These are phyloP conservation scores for Thera britannica DNA, from an alignment of 2,888 invertebrate genomes.

Conservation along the genomic window DNA sequence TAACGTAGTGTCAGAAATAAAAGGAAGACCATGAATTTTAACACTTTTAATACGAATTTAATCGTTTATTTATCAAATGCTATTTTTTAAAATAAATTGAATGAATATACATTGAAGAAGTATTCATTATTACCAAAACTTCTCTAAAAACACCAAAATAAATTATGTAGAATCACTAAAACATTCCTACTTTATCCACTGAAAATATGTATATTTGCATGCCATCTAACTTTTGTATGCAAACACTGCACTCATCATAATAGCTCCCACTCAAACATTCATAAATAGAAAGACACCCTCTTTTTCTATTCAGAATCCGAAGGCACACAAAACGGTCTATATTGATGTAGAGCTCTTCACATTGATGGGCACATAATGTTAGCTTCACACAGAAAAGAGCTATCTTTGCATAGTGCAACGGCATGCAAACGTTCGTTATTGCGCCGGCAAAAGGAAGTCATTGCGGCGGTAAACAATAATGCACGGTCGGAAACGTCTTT, in stretches of 20 bases:
- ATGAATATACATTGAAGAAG: no score
- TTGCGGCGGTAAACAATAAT: conserved; percentile 79
- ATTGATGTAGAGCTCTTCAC: conserved; percentile 53
- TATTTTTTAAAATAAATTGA: no score
- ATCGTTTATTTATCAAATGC: no score
- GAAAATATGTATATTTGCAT: no score
- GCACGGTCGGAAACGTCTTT: conserved; percentile 76
- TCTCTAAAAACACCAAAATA: no score
- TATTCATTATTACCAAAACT: no score
- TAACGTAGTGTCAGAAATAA: no score
- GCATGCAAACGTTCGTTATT: conserved; percentile 54
- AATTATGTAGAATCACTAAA: no score
- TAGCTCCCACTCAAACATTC: conserved; percentile 11
- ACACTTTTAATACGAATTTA: no score
- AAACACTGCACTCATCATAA: conserved; percentile 8
- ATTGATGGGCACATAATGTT: conserved; percentile 57
- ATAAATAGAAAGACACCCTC: conserved; percentile 19
- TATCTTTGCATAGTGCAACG: conserved; percentile 56
- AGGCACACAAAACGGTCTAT: conserved; percentile 53
- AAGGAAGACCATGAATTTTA: no score
- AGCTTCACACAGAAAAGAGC: conserved; percentile 48
- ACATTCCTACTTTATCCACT: no score
- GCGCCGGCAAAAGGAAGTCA: conserved; percentile 73
- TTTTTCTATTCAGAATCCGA: conserved; percentile 43
- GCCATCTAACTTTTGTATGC: neutral